phyloP scores from a whole-genome alignment of 2,113 vertebrate genomes.

The Takifugu bimaculatus region DNA sequence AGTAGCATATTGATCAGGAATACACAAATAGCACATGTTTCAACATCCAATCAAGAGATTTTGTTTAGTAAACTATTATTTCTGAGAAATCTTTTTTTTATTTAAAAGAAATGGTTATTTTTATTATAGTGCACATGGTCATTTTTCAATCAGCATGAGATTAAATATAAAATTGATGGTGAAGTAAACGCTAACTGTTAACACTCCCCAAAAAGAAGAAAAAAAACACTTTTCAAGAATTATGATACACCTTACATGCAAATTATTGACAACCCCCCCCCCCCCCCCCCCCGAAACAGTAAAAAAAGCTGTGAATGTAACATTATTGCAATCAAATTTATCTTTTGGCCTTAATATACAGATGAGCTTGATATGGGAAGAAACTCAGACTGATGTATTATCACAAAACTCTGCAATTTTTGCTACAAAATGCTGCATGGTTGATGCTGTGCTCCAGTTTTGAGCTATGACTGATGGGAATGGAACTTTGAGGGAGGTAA shows the following conservation, averaged over 20 bases:
- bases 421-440: constrained; percentile 33
- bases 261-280: not conserved
- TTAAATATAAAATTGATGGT: not conserved
- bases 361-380: constrained; percentile 22
- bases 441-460: constrained; percentile 47
- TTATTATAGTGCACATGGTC: too few relatives aligned
- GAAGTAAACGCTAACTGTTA: constrained; percentile 39
- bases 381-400: constrained; percentile 31
- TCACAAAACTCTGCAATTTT: constrained; percentile 39
- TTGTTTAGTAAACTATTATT: too few relatives aligned
- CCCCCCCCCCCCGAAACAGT: too few relatives aligned
- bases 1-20: too few relatives aligned
- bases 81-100: too few relatives aligned
- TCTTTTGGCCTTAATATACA: too few relatives aligned
- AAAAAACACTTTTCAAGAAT: constrained; percentile 5
- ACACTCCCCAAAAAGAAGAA: not conserved
- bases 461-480: constrained; percentile 40
- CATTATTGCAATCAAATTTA: too few relatives aligned
- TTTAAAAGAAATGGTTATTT: too few relatives aligned
- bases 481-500: constrained; percentile 49
- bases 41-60: too few relatives aligned
- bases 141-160: too few relatives aligned
- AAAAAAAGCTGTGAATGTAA: too few relatives aligned
- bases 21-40: too few relatives aligned
- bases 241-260: constrained; percentile 3